Conservation (phyloP, 2,888 invertebrate genomes). For the Colostygia pectinataria region DNA sequence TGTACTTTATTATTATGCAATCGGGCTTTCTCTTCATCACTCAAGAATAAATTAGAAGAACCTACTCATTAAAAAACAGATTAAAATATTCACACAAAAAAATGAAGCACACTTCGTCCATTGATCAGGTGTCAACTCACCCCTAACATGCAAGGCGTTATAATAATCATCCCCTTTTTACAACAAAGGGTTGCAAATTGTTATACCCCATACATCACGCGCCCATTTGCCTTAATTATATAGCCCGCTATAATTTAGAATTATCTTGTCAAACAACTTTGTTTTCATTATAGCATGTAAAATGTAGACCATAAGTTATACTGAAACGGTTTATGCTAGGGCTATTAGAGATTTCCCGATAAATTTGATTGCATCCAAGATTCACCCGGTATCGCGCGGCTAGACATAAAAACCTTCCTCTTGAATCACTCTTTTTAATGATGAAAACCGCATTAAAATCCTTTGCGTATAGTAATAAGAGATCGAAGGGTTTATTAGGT, state of each 20-base stretch:
- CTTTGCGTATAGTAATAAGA: no score
- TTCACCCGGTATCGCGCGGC: no score
- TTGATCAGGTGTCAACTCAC: conserved; percentile 69
- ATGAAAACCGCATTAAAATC: no score
- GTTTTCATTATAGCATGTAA: conserved; percentile 12
- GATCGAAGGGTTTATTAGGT: no score
- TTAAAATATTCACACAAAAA: conserved; percentile 39
- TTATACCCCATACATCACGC: conserved; percentile 77
- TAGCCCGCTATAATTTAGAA: conserved; percentile 75
- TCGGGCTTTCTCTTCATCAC: no score
- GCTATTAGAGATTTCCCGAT: no score
- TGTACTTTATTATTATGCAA: no score
- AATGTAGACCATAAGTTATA: background rate
- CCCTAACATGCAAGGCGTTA: conserved; percentile 48
- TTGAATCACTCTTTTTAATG: no score
- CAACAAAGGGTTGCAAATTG: conserved; percentile 79
- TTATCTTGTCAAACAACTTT: conserved; percentile 58
- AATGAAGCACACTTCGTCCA: conserved; percentile 43
- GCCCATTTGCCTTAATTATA: conserved; percentile 67
- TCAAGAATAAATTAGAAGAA: background rate
- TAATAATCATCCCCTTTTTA: conserved; percentile 54
- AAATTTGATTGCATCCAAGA: no score
- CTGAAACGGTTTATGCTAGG: no score
- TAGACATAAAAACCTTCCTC: no score
- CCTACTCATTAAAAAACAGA: conserved; percentile 14